Evolutionary conservation across 2,888 invertebrate species (phyloP).

Genomic region (Campoplex nolae): DNA sequence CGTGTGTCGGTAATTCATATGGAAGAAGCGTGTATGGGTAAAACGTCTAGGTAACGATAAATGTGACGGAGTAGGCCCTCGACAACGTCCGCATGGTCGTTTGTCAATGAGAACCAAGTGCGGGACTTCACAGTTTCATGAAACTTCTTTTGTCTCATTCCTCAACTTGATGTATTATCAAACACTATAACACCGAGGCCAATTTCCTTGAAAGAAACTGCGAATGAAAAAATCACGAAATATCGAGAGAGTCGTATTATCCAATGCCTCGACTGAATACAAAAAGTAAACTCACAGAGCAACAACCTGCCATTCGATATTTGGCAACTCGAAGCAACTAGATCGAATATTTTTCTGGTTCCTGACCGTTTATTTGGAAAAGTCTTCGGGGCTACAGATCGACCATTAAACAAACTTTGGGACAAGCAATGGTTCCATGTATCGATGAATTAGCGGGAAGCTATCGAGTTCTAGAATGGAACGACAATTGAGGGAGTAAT

Average conservation of each 20-base stretch:
- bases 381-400: not conserved
- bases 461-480: not conserved
- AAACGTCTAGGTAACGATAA: conserved; percentile 47
- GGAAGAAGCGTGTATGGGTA: not conserved
- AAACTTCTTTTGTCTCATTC: conserved; percentile 27
- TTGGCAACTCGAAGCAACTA: not conserved
- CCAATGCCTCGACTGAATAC: not conserved
- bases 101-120: conserved; percentile 65
- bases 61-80: conserved; percentile 52
- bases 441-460: conserved; percentile 46
- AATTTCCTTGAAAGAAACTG: conserved; percentile 37
- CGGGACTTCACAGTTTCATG: conserved; percentile 65
- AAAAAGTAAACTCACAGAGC: not conserved
- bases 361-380: not conserved
- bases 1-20: not conserved
- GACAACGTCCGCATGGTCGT: conserved; percentile 66
- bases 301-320: not conserved
- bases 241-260: not conserved
- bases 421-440: not conserved
- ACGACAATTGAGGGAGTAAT: conserved; percentile 8
- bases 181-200: conserved; percentile 43
- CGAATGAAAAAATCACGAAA: conserved; percentile 6
- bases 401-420: not conserved
- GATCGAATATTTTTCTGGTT: not conserved
- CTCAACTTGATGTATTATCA: conserved; percentile 4